A percentile compares a stretch with the other conserved stretches of the same genome.
Conservation (phyloP, 2,113 vertebrate genomes). For the Thermophis baileyi region DNA sequence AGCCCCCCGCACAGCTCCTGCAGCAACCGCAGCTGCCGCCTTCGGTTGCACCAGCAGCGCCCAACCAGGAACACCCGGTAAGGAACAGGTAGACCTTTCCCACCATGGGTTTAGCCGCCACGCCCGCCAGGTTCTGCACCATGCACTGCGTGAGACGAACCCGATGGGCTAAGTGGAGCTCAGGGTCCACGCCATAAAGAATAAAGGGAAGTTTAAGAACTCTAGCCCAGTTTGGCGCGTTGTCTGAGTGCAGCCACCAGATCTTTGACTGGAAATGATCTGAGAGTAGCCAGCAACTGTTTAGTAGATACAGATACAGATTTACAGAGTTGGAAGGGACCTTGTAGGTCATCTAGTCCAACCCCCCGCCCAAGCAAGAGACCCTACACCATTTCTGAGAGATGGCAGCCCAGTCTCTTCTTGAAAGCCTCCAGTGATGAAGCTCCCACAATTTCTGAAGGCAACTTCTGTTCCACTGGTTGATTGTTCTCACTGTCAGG, state of each 20-base stretch:
- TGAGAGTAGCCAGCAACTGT: background rate
- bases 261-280: background rate
- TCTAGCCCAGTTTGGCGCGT: background rate
- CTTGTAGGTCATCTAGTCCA: no score
- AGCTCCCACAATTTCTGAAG: no score
- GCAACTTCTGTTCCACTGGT: no score
- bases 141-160: background rate
- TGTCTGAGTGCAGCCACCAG: background rate
- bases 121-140: background rate
- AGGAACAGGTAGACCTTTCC: slow-evolving; percentile 13
- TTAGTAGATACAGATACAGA: background rate
- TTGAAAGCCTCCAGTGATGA: no score
- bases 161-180: background rate
- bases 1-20: slow-evolving; percentile 2
- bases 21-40: slow-evolving; percentile 51
- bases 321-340: no score
- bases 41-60: accelerated
- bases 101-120: no score
- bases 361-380: no score
- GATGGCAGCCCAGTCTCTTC: no score
- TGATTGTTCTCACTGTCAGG: no score
- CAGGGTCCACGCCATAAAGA: background rate
- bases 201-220: background rate
- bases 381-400: no score
- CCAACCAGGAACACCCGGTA: slow-evolving; percentile 65